phyloP scores from a whole-genome alignment of 1,140 invertebrate genomes.

The Macrobrachium rosenbergii region DNA sequence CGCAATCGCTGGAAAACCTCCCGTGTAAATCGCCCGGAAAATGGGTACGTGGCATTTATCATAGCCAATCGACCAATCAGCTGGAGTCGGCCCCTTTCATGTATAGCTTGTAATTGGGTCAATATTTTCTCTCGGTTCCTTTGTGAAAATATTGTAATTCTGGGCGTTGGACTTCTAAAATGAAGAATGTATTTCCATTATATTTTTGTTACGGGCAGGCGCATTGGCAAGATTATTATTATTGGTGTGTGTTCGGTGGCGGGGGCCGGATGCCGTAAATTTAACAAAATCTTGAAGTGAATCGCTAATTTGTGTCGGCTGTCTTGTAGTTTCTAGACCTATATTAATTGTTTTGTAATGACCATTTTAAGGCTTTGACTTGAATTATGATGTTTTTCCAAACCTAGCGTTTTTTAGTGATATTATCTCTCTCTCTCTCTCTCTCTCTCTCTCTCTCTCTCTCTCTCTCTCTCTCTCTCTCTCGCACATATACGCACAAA shows the following conservation, averaged over 20 bases:
- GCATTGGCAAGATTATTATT: not conserved
- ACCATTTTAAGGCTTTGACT: not conserved
- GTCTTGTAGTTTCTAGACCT: too few relatives aligned
- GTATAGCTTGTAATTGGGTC: constrained; percentile 17
- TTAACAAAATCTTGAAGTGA: too few relatives aligned
- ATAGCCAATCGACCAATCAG: constrained; percentile 11
- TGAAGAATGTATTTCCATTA: not conserved
- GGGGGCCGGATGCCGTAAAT: too few relatives aligned
- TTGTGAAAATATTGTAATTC: constrained; percentile 33
- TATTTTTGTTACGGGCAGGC: not conserved
- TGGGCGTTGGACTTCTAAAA: not conserved
- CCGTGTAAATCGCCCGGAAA: too few relatives aligned
- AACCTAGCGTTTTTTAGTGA: not conserved
- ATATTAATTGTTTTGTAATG: too few relatives aligned
- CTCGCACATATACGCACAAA: not conserved
- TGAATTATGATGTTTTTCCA: not conserved
- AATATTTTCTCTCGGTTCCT: constrained; percentile 27
- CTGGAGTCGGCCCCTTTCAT: constrained; percentile 25
- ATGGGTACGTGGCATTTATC: too few relatives aligned
- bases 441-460: constrained; percentile 12
- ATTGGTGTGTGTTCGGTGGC: too few relatives aligned
- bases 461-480: constrained; percentile 12
- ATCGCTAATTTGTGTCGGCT: too few relatives aligned
- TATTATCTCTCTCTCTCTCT: constrained; percentile 2
- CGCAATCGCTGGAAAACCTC: too few relatives aligned